Base-by-base conservation (phyloP, 2,888 invertebrate species). In the Drosophila seclusa region DNA sequence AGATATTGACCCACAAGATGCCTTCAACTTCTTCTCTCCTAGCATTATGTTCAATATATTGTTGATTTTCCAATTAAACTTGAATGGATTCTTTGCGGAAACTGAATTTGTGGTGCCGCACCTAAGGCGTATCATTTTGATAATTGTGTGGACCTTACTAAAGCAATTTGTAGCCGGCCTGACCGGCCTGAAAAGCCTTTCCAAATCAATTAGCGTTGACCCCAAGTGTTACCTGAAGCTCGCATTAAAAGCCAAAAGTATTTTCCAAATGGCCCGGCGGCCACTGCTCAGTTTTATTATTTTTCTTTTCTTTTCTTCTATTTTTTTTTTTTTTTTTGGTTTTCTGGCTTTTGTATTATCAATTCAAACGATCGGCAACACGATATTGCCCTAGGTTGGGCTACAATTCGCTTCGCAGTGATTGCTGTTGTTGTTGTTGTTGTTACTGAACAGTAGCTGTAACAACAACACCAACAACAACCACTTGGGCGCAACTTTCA, bases 331-430 rank as follows among this genome's bases (percentile, higher is more conserved):
- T 54, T 34, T 64, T 65, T 32, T 65, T 31, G 59, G 7, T 24
- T 45, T 42, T 36, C 16, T 45, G 45, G 45, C 27, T 45, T 61
- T 66, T 38, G 55, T 62, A 63, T 72, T 76, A 84, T 89, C 85
- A 73, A 78, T 82, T 76, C 45, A 69, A 74, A 52, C 72, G 86
- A 87, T 87, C 90, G 83, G 66, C 79, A 88, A 90, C 86, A 87
- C 86, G 89, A 90, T 90, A 90, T 87, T 87, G 87, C 87, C 87
- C 89, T 87, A 88, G 87, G 87, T 90, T 90, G 80, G 90, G 88
- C 88, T 77, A 73, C 70, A 67, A 61, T 66, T 60, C 48, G 65
- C 24, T 68, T 78, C 50, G 71, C 50, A 57, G 57, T 62, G 49
- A 54, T 65, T 65, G 74, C 53, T 59, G 59, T 53, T 60, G 50